Percentiles rank a stretch among this genome's conserved stretches.
These are phyloP conservation scores for Sebastes melanostomus DNA, from an alignment of 2,797 vertebrate species.

Conservation along the genomic window DNA sequence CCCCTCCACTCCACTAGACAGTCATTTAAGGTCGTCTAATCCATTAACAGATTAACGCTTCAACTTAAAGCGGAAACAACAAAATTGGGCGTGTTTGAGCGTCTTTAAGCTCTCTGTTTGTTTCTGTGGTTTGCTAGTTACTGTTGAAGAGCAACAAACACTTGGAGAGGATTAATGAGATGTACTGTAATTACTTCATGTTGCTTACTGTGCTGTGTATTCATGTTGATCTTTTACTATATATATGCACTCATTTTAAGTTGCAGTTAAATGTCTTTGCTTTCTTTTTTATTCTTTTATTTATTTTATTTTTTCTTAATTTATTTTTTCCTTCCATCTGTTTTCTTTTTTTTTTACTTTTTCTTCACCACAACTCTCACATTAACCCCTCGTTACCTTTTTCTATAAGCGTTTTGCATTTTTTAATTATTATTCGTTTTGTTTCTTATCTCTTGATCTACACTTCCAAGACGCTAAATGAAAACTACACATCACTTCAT, in stretches of 20 bases:
- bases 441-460: background rate
- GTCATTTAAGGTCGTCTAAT: constrained; percentile 72
- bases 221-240: background rate
- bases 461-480: background rate
- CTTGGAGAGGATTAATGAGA: constrained; percentile 38
- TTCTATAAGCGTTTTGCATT: background rate
- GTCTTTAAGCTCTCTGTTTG: constrained; percentile 48
- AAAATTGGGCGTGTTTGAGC: constrained; percentile 16
- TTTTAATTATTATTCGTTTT: background rate
- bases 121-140: constrained; percentile 21
- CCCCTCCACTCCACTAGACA: constrained; percentile 49
- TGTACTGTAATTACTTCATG: constrained; percentile 48
- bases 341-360: background rate
- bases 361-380: background rate
- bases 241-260: background rate
- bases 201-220: background rate
- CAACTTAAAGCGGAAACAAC: constrained; percentile 41
- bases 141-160: constrained; percentile 39
- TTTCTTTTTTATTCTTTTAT: background rate
- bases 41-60: constrained; percentile 73
- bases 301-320: background rate
- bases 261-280: background rate
- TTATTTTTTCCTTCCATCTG: background rate
- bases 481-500: background rate
- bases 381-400: too few relatives aligned